These are phyloP conservation scores for sheep (Ovis aries) DNA, from an alignment of 2,113 vertebrate species.

Conservation along the genomic window DNA sequence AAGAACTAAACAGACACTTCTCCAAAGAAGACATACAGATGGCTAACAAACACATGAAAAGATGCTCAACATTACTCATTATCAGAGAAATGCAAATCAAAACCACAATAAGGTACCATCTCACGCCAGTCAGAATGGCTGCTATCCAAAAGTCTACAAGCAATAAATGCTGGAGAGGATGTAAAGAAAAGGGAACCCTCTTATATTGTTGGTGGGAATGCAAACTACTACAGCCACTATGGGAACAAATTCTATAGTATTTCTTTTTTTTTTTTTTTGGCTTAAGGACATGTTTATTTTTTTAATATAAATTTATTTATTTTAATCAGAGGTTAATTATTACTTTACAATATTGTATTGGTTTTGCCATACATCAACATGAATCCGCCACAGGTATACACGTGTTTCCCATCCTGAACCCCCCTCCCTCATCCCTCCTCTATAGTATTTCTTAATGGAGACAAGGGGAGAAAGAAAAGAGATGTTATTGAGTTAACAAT, in stretches of 20 bases:
- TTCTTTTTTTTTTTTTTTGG: background rate
- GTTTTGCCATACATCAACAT: too few species aligned
- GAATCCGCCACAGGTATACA: too few species aligned
- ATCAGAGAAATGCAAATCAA: background rate
- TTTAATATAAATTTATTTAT: too few species aligned
- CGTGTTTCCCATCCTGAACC: too few species aligned
- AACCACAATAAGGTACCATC: background rate
- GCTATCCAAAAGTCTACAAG: background rate
- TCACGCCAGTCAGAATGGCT: background rate
- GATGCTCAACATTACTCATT: background rate
- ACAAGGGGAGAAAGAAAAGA: background rate
- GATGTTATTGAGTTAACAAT: slow-evolving; percentile 17
- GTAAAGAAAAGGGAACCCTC: background rate
- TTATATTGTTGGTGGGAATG: background rate
- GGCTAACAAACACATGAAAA: background rate
- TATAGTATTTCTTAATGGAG: background rate
- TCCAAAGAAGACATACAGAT: background rate
- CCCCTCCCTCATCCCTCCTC: background rate
- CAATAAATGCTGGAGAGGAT: background rate
- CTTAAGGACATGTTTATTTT: too few species aligned
- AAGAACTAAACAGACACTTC: background rate
- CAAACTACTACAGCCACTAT: background rate
- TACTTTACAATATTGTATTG: too few species aligned
- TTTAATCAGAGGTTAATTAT: too few species aligned
- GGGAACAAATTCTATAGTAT: background rate